A percentile compares a stretch with the other conserved stretches of the same genome.
These are phyloP conservation scores for Synanthedon formicaeformis DNA, from an alignment of 2,888 invertebrate genomes.

Conservation along the genomic window DNA sequence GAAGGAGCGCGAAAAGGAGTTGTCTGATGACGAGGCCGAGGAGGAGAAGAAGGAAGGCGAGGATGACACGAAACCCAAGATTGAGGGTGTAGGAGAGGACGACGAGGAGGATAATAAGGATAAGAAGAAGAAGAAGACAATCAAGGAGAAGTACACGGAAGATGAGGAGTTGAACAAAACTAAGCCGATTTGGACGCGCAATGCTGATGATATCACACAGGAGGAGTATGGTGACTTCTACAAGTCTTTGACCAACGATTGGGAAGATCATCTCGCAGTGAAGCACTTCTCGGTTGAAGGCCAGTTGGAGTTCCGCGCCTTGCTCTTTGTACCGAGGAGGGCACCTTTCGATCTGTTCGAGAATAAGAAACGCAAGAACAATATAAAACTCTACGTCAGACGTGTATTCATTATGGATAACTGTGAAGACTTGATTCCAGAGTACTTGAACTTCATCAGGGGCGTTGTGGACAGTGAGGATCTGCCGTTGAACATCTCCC, in stretches of 20 bases:
- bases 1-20: constrained; percentile 96
- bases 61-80: constrained; percentile 75
- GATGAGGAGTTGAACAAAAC: constrained; percentile 99
- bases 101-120: constrained; percentile 78
- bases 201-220: constrained; percentile 95
- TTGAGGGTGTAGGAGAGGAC: constrained; percentile 80
- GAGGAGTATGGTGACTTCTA: constrained; percentile 99
- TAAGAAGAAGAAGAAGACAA: constrained; percentile 93
- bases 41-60: constrained; percentile 77
- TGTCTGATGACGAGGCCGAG: constrained; percentile 93
- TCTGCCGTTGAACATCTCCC: constrained; percentile 96
- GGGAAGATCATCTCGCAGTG: constrained; percentile 97
- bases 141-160: constrained; percentile 97
- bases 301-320: constrained; percentile 93
- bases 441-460: constrained; percentile 95
- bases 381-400: constrained; percentile 97
- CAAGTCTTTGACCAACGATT: constrained; percentile 96
- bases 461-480: constrained; percentile 99
- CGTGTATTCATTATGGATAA: constrained; percentile 99
- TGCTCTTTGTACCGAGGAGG: constrained; percentile 91
- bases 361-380: constrained; percentile 98
- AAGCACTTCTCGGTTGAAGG: constrained; percentile 96
- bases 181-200: constrained; percentile 97
- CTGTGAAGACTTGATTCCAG: constrained; percentile 99
- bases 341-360: constrained; percentile 98